These are phyloP conservation scores for Amniataba percoides DNA, from an alignment of 2,797 vertebrate genomes.

Conservation along the genomic window DNA sequence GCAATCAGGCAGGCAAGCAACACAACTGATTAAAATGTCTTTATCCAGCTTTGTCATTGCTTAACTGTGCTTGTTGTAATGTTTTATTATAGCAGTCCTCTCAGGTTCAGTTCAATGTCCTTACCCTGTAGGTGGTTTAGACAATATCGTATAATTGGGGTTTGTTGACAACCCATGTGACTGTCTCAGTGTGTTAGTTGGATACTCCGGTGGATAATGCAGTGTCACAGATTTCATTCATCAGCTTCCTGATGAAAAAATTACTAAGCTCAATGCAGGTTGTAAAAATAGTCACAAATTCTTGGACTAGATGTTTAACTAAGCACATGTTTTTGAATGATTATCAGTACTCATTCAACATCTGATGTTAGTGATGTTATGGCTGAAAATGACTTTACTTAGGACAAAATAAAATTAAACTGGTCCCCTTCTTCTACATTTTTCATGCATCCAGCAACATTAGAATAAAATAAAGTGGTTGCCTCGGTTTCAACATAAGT, in stretches of 20 bases:
- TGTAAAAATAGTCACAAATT: background rate
- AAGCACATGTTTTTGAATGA: background rate
- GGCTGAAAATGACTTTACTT: background rate
- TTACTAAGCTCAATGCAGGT: background rate
- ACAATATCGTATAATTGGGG: background rate
- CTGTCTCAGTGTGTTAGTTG: background rate
- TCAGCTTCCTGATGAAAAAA: background rate
- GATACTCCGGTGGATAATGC: background rate
- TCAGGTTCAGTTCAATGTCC: background rate
- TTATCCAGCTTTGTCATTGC: background rate
- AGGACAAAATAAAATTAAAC: background rate
- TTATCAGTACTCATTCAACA: background rate
- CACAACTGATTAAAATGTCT: background rate
- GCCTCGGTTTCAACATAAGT: background rate
- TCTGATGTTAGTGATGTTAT: background rate
- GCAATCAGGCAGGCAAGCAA: background rate
- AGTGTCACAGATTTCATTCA: background rate
- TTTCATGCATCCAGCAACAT: background rate
- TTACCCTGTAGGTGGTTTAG: background rate
- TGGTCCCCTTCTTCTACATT: background rate
- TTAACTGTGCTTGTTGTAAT: background rate
- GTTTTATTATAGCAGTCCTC: background rate
- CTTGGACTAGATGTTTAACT: background rate
- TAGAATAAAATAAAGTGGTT: background rate
- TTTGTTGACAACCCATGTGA: background rate